These are phyloP conservation scores for Oreonectes daqikongensis DNA, from an alignment of 2,797 vertebrate genomes.

Conservation along the genomic window DNA sequence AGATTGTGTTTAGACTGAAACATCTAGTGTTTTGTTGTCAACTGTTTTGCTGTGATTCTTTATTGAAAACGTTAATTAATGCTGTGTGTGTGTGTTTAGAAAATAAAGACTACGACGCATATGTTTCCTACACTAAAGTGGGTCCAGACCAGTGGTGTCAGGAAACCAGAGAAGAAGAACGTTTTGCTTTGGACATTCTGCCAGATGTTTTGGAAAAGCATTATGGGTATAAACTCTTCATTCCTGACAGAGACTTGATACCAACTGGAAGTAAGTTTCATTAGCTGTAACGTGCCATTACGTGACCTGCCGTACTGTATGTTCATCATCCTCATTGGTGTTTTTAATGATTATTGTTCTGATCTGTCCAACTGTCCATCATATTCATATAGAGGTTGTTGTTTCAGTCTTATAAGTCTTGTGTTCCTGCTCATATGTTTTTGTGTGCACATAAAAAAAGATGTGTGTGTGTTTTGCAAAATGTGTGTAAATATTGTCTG, in stretches of 20 bases:
- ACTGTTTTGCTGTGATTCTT: background rate
- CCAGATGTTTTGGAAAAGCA: constrained; percentile 90
- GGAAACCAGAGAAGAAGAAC: constrained; percentile 86
- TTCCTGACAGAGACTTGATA: constrained; percentile 94
- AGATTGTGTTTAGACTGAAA: background rate
- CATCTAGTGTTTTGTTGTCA: no score
- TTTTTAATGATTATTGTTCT: background rate
- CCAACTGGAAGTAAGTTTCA: constrained; percentile 96
- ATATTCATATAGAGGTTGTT: background rate
- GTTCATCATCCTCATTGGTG: background rate
- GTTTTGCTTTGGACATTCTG: constrained; percentile 87
- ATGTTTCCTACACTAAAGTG: constrained; percentile 87
- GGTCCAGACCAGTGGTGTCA: constrained; percentile 89
- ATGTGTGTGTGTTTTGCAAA: background rate
- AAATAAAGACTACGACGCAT: constrained; percentile 86
- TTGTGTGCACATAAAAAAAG: background rate
- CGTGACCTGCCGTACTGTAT: background rate
- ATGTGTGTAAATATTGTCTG: constrained; percentile 21
- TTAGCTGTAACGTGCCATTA: constrained; percentile 25
- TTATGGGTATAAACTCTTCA: constrained; percentile 88
- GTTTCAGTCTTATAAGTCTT: background rate
- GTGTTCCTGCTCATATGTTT: background rate
- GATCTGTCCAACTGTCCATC: background rate
- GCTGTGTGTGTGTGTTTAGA: constrained; percentile 64
- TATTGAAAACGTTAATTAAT: background rate